These are phyloP conservation scores for Himalopsyche anomala DNA, from an alignment of 2,888 invertebrate genomes.

Conservation along the genomic window DNA sequence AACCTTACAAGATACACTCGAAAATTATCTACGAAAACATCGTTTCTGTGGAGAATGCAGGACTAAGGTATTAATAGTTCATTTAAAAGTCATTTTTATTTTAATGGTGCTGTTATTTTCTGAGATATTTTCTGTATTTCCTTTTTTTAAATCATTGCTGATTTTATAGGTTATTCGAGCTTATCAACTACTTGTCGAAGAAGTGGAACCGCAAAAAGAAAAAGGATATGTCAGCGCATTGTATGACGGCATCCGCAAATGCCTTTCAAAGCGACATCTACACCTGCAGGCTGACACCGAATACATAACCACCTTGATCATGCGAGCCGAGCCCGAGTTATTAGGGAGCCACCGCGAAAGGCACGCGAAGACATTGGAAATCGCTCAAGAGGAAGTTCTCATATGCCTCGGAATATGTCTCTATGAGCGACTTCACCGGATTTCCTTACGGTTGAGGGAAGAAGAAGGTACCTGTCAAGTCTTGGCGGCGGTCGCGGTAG, in stretches of 20 bases:
- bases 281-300: constrained; percentile 92
- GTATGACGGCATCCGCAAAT: constrained; percentile 91
- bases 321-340: constrained; percentile 93
- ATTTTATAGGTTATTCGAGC: constrained; percentile 82
- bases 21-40: constrained; percentile 94
- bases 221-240: constrained; percentile 92
- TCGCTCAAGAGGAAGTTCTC: constrained; percentile 96
- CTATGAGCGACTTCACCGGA: constrained; percentile 91
- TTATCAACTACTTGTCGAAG: constrained; percentile 90
- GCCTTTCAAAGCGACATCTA: constrained; percentile 90
- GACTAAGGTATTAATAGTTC: constrained; percentile 82
- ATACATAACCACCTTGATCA: constrained; percentile 91
- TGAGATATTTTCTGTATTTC: background rate
- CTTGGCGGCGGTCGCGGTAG: constrained; percentile 91
- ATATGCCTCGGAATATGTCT: constrained; percentile 96
- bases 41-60: constrained; percentile 96
- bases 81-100: constrained; percentile 63
- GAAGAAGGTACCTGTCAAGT: constrained; percentile 97
- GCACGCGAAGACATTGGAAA: constrained; percentile 97
- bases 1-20: constrained; percentile 89
- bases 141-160: background rate
- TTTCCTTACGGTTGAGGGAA: constrained; percentile 90
- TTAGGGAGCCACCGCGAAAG: constrained; percentile 92
- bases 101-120: background rate
- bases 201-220: constrained; percentile 89